Percentiles rank a stretch among this genome's conserved stretches.
These are phyloP conservation scores for Leucophora obtusa DNA, from an alignment of 2,888 invertebrate species.

Conservation along the genomic window DNA sequence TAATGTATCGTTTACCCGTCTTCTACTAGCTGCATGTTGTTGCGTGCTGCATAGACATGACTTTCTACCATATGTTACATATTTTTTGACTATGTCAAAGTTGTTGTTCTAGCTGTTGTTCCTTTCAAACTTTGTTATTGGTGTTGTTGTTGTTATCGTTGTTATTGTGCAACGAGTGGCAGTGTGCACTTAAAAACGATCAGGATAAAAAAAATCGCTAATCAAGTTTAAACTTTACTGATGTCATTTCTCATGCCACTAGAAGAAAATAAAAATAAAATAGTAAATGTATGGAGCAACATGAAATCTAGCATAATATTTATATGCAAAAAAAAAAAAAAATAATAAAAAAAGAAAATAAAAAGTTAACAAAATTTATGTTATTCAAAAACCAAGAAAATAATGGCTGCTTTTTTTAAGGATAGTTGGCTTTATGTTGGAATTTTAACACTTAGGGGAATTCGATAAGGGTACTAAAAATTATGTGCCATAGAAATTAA, in stretches of 20 bases:
- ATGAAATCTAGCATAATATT: slow-evolving; percentile 6
- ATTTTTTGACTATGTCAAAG: slow-evolving; percentile 4
- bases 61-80: slow-evolving; percentile 54
- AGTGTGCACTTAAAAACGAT: slow-evolving; percentile 17
- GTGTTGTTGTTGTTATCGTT: too few species aligned
- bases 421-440: too few species aligned
- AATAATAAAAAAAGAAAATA: neutral
- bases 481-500: too few species aligned
- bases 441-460: too few species aligned
- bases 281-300: neutral
- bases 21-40: neutral
- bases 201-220: slow-evolving; percentile 35
- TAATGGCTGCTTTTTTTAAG: neutral
- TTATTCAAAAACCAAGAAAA: neutral
- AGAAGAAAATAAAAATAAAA: slow-evolving; percentile 7
- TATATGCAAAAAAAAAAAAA: slow-evolving; percentile 2
- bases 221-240: slow-evolving; percentile 61
- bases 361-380: neutral
- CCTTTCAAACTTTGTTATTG: neutral
- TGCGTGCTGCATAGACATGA: slow-evolving; percentile 56
- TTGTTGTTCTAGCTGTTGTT: slow-evolving; percentile 22
- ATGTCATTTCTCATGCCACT: slow-evolving; percentile 55
- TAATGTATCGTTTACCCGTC: too few species aligned
- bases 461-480: too few species aligned
- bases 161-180: slow-evolving; percentile 24